Evolutionary conservation across 2,888 invertebrate species (phyloP).

Genomic region (Drosophila dives): DNA sequence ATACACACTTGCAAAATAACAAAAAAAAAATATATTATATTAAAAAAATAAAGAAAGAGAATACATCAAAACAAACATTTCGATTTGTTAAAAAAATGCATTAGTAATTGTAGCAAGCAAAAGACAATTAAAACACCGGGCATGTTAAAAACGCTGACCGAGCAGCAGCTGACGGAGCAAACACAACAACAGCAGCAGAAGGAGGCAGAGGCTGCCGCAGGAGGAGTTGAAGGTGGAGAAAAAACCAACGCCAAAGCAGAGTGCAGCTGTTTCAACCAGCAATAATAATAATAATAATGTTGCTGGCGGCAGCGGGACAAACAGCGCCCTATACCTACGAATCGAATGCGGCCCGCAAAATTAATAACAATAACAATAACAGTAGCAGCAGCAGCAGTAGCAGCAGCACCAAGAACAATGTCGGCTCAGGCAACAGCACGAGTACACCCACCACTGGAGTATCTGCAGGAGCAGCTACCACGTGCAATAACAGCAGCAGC

Average conservation of each 20-base stretch:
- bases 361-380: constrained; percentile 49
- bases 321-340: constrained; percentile 66
- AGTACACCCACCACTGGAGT: constrained; percentile 39
- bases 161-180: constrained; percentile 60
- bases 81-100: constrained; percentile 3
- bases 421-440: constrained; percentile 24
- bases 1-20: constrained; percentile 29
- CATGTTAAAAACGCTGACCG: constrained; percentile 50
- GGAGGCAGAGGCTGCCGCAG: background rate
- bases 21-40: constrained; percentile 17
- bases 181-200: constrained; percentile 8
- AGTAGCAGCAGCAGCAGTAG: constrained; percentile 38
- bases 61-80: constrained; percentile 13
- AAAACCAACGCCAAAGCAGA: constrained; percentile 13
- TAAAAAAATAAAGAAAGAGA: constrained; percentile 12
- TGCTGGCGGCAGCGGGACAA: constrained; percentile 71
- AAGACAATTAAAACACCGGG: constrained; percentile 53
- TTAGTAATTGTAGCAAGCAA: constrained; percentile 17
- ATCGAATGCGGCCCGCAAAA: constrained; percentile 50
- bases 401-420: constrained; percentile 41
- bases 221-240: constrained; percentile 5
- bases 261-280: constrained; percentile 38
- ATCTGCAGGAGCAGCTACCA: constrained; percentile 22
- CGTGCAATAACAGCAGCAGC: constrained; percentile 3
- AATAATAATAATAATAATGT: constrained; percentile 66